Evolutionary conservation across 2,113 vertebrate genomes (phyloP).

Genomic region (Pseudolaguvia tuberculata): DNA sequence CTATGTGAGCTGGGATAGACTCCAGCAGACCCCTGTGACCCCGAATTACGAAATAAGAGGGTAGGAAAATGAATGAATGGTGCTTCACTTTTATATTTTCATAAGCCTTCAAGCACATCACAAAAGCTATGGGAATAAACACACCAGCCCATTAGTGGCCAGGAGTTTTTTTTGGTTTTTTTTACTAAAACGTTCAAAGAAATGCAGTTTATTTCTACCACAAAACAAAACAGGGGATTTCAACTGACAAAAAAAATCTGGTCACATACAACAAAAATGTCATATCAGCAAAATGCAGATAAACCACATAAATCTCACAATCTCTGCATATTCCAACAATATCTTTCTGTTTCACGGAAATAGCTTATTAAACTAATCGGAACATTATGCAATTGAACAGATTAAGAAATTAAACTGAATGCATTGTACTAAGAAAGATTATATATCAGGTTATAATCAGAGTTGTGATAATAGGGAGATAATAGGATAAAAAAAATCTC

Average conservation of each 20-base stretch:
- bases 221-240: constrained; percentile 31
- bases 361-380: not conserved
- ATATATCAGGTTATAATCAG: no score
- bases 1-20: no score
- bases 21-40: no score
- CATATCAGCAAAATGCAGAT: constrained; percentile 21
- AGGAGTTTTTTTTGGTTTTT: not conserved
- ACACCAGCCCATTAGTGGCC: not conserved
- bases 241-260: constrained; percentile 7
- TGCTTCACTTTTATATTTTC: not conserved
- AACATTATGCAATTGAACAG: not conserved
- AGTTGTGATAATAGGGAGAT: no score
- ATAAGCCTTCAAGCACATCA: not conserved
- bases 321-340: not conserved
- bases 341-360: not conserved
- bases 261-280: constrained; percentile 18
- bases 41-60: no score
- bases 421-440: not conserved
- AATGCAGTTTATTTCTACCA: constrained; percentile 23
- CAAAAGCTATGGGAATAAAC: not conserved
- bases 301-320: constrained; percentile 9
- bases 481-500: no score
- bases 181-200: constrained; percentile 27
- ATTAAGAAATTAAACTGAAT: not conserved
- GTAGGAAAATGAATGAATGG: no score